These are phyloP conservation scores for Mormyrus lacerda DNA, from an alignment of 2,113 vertebrate species.

Conservation along the genomic window DNA sequence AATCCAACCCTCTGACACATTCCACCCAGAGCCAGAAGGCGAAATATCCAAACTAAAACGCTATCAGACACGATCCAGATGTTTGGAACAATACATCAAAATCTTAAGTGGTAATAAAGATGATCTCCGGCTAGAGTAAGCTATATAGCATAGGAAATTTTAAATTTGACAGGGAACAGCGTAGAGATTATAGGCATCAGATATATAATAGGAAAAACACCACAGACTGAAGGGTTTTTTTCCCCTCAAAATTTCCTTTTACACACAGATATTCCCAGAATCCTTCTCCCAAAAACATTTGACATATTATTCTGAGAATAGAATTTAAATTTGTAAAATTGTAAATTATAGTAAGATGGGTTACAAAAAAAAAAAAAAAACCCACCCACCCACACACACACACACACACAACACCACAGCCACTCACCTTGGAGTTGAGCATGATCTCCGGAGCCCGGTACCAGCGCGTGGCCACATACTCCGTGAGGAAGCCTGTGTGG, in stretches of 20 bases:
- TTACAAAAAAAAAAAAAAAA: neutral
- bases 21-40: neutral
- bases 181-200: neutral
- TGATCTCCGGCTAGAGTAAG: neutral
- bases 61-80: neutral
- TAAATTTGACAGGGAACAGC: neutral
- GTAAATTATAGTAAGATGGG: neutral
- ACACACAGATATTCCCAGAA: neutral
- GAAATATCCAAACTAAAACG: neutral
- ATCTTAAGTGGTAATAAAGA: neutral
- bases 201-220: neutral
- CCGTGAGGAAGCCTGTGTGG: conserved; percentile 82
- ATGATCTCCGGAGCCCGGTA: neutral
- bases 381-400: too few relatives aligned
- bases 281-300: neutral
- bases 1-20: neutral
- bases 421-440: conserved; percentile 79
- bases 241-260: neutral
- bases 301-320: too few relatives aligned
- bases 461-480: conserved; percentile 66
- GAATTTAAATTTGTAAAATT: too few relatives aligned
- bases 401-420: neutral
- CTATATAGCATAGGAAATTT: neutral
- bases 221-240: neutral
- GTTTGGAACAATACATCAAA: neutral